Conservation (phyloP, 2,113 vertebrate genomes). For the Callaeas wilsoni region DNA sequence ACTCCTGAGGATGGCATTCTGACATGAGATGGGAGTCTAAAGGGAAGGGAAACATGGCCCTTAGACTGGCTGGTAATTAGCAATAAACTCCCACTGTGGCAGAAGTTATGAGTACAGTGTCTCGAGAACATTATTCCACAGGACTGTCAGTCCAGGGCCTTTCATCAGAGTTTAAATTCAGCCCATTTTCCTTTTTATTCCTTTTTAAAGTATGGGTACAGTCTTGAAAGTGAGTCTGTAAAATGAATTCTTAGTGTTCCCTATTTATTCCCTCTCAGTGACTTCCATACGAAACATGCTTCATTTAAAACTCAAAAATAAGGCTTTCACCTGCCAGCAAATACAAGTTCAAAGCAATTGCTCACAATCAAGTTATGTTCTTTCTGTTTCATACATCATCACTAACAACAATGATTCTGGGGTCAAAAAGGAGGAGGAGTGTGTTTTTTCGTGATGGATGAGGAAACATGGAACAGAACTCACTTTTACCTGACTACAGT, state of each 20-base stretch:
- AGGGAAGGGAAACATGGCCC: not conserved
- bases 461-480: not conserved
- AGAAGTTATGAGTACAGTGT: not conserved
- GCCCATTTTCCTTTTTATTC: not conserved
- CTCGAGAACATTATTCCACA: not conserved
- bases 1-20: not conserved
- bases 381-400: slow-evolving; percentile 34
- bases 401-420: slow-evolving; percentile 25
- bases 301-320: slow-evolving; percentile 34
- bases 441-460: slow-evolving; percentile 8
- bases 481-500: slow-evolving; percentile 18
- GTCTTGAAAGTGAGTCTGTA: slow-evolving; percentile 4
- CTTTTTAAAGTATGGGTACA: not conserved
- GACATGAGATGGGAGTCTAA: not conserved
- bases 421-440: slow-evolving; percentile 7
- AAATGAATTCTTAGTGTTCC: not conserved
- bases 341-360: slow-evolving; percentile 29
- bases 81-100: not conserved
- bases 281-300: not conserved
- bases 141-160: not conserved
- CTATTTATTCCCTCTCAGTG: slow-evolving; percentile 14
- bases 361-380: slow-evolving; percentile 18
- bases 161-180: not conserved
- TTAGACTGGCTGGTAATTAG: not conserved
- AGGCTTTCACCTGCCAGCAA: slow-evolving; percentile 18